Evolutionary conservation across 2,113 vertebrate species (phyloP).

Genomic region (Malurus elegans): DNA sequence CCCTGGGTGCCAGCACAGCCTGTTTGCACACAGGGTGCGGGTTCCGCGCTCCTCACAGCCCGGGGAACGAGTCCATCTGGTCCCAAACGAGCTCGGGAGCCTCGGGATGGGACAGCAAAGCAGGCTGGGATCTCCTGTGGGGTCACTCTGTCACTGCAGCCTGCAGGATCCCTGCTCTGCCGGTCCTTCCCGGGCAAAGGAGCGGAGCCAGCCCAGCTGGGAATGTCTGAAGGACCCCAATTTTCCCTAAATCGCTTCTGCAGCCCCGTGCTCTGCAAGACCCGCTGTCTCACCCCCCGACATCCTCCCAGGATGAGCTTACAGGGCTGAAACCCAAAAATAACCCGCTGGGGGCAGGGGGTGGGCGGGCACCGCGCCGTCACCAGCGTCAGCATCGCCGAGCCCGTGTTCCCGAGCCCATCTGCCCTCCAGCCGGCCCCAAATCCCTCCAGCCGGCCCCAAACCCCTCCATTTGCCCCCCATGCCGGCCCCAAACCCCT

Average conservation of each 20-base stretch:
- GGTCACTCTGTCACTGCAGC: neutral
- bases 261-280: neutral
- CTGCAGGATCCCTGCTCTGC: fast-evolving
- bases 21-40: neutral
- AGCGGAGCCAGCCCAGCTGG: neutral
- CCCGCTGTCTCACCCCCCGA: neutral
- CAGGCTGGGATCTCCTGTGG: neutral
- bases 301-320: neutral
- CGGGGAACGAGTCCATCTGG: neutral
- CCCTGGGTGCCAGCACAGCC: neutral
- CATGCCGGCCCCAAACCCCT: fast-evolving
- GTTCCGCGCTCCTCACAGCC: neutral
- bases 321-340: neutral
- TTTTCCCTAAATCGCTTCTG: neutral
- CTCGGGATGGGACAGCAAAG: neutral
- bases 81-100: neutral
- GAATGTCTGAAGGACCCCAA: neutral
- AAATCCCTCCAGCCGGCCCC: neutral
- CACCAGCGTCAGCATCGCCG: neutral
- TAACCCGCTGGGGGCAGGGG: neutral
- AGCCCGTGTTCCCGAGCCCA: neutral
- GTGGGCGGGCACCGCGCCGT: neutral
- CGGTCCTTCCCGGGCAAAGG: neutral
- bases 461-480: too few relatives aligned
- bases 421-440: fast-evolving